A percentile compares a stretch with the other conserved stretches of the same genome.
Conservation (phyloP, 2,113 vertebrate genomes). For the Laticauda colubrina region DNA sequence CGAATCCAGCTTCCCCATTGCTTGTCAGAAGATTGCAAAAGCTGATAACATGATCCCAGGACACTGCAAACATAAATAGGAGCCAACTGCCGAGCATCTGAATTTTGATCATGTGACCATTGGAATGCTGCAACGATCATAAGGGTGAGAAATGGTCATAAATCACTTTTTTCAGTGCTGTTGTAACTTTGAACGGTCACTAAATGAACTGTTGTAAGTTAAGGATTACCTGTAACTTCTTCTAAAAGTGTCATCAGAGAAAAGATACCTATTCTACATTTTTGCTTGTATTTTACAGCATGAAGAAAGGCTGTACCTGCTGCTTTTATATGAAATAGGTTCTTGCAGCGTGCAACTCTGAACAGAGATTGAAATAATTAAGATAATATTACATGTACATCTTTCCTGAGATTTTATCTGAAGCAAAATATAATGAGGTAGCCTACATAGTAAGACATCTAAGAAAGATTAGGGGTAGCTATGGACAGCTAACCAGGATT, state of each 20-base stretch:
- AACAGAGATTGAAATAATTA: constrained; percentile 12
- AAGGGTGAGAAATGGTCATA: background rate
- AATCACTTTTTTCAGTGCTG: background rate
- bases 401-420: constrained; percentile 25
- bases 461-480: background rate
- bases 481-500: background rate
- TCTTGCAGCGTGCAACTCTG: background rate
- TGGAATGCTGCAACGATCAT: background rate
- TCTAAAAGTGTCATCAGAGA: background rate
- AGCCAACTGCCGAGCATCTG: background rate
- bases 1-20: too few species aligned
- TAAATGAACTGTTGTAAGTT: background rate
- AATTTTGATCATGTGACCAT: background rate
- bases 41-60: background rate
- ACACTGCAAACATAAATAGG: background rate
- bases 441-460: constrained; percentile 10
- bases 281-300: background rate
- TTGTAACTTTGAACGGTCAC: background rate
- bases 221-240: background rate
- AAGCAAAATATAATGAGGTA: background rate
- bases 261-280: background rate
- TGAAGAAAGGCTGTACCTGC: background rate
- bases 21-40: too few species aligned
- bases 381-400: constrained; percentile 16
- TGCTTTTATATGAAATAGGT: constrained; percentile 1